Evolutionary conservation across 2,113 vertebrate species (phyloP), one percentile per base, ranked within the genome.

Genomic region (Hyaena hyaena): DNA sequence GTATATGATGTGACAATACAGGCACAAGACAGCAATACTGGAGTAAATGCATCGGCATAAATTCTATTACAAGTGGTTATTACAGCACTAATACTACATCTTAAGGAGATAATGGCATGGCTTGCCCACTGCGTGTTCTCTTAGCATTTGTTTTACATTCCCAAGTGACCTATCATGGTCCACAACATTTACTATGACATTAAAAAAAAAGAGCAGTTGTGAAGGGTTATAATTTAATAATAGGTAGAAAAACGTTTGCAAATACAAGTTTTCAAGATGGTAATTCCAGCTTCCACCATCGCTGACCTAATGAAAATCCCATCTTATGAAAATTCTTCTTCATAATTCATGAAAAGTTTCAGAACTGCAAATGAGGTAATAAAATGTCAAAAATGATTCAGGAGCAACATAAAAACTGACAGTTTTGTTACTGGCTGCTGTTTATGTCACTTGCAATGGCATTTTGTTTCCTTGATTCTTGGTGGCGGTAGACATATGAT

Each of bases 221-320:
- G 43, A 71, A 97, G 82, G 24, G 58, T 93, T 93, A 39, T 92
- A 96, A 93, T 92, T 96, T 89, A 58, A 26, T 95, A 24, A 63
- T 11, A 65, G 53, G 89, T 74, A 97, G 90, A 96, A 95, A 96
- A 66, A 50, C 33, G 24, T 96, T 76, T 90, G 31, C 4, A 77
- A 85, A 35, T 65, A 10, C 3, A 48, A 55, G 4, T 66, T 87
- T 87, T 45, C 80, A 11, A 81, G 35, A 88, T 21, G 65, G 33
- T 45, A 11, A 74, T 39, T 83, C 43, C 6, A 24, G 19, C 63
- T 91, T 73, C 31, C 11, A 35, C 66, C 28, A 50, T 12, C 19
- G 92, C 1, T n/a, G 73, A 74, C 12, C 10, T 90, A 69, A 53
- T 63, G 0, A 8, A 90, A 96, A 58, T 66, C 97, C 2, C 43